phyloP scores from a whole-genome alignment of 2,797 vertebrate species.

The Centroberyx gerrardi region DNA sequence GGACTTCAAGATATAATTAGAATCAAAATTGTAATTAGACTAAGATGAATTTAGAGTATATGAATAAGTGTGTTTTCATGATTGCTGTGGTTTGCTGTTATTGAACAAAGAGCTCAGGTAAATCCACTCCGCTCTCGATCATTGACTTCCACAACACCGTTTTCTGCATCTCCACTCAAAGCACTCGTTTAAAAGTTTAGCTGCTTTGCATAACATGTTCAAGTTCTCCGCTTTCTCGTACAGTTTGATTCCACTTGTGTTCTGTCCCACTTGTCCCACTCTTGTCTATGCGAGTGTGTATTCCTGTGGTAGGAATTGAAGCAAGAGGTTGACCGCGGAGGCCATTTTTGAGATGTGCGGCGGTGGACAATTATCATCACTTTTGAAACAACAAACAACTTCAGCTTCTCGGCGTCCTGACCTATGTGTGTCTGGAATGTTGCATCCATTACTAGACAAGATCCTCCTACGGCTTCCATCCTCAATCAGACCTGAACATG shows the following conservation, averaged over 20 bases:
- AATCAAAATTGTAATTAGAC: neutral
- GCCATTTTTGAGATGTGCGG: constrained; percentile 65
- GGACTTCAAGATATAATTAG: neutral
- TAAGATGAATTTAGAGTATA: neutral
- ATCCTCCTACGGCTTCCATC: constrained; percentile 69
- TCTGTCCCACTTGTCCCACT: constrained; percentile 63
- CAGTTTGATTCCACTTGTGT: constrained; percentile 65
- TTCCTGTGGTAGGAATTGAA: constrained; percentile 65
- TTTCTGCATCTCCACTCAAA: constrained; percentile 58
- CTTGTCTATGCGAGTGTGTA: constrained; percentile 53
- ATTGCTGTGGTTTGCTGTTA: constrained; percentile 7
- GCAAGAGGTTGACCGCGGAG: constrained; percentile 59
- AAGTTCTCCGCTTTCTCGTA: constrained; percentile 59
- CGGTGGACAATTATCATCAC: constrained; percentile 71
- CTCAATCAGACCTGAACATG: constrained; percentile 51
- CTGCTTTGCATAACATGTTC: constrained; percentile 73
- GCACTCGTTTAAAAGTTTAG: constrained; percentile 63
- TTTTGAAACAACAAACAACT: constrained; percentile 84
- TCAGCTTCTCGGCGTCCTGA: constrained; percentile 70
- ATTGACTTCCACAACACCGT: constrained; percentile 19
- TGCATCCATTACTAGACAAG: constrained; percentile 54
- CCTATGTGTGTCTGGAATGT: constrained; percentile 65
- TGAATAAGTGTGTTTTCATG: constrained; percentile 1
- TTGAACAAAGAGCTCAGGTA: constrained; percentile 23
- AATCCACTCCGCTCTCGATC: constrained; percentile 30